Evolutionary conservation across 2,113 vertebrate species (phyloP).

Genomic region (Formicarius rufipectus): DNA sequence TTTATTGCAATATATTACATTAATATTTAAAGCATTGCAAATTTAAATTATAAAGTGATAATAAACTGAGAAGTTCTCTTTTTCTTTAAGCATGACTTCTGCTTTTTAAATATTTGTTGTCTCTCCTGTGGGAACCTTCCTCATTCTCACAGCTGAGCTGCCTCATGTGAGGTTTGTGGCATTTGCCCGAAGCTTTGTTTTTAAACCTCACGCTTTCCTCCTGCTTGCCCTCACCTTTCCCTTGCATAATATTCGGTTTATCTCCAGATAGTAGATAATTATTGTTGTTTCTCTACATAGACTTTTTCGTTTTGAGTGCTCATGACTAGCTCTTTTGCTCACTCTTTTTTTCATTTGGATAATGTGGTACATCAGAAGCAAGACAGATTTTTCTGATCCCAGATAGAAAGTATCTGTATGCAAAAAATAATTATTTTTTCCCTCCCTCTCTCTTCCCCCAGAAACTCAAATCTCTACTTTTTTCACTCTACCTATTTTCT

Average conservation of each 20-base stretch:
- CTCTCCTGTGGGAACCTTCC: not conserved
- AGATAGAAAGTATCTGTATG: not conserved
- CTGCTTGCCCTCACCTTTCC: not conserved
- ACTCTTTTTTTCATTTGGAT: not conserved
- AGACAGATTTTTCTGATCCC: not conserved
- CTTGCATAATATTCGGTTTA: not conserved
- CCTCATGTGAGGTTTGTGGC: not conserved
- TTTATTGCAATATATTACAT: not conserved
- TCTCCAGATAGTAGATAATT: not conserved
- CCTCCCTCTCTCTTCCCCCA: not conserved
- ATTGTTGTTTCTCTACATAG: not conserved
- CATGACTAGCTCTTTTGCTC: not conserved
- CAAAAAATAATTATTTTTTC: not conserved
- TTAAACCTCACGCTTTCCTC: not conserved
- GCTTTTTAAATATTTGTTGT: not conserved
- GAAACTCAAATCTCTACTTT: not conserved
- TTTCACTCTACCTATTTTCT: not conserved
- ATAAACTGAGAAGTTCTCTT: not conserved
- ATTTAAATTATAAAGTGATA: not conserved
- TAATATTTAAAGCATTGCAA: not conserved
- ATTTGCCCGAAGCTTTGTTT: not conserved
- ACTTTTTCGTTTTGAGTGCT: not conserved
- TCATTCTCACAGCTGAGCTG: not conserved
- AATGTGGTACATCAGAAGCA: not conserved
- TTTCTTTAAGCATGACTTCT: not conserved